A percentile compares a stretch with the other conserved stretches of the same genome.
Conservation (phyloP, 2,797 vertebrate species). For the Rhinogobio ventralis region DNA sequence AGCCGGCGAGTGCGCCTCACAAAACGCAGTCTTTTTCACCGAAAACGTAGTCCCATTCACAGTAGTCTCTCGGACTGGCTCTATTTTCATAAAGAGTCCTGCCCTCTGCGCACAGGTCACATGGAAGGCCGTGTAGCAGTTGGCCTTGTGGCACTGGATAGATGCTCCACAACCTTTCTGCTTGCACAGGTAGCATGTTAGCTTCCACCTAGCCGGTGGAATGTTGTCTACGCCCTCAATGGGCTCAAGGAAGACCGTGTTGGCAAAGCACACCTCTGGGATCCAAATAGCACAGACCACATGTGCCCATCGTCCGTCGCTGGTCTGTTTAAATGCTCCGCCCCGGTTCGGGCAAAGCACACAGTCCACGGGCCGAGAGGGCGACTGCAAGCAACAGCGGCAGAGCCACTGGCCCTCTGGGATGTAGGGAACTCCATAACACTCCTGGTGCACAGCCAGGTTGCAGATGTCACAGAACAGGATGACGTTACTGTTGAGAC, state of each 20-base stretch:
- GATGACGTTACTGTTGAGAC: slow-evolving; percentile 91
- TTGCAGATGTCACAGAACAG: slow-evolving; percentile 91
- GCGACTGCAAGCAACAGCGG: slow-evolving; percentile 88
- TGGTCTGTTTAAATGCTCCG: slow-evolving; percentile 91
- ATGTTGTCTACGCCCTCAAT: slow-evolving; percentile 87
- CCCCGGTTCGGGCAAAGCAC: slow-evolving; percentile 89
- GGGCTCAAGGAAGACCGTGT: slow-evolving; percentile 90
- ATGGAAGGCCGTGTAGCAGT: slow-evolving; percentile 91
- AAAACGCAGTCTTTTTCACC: slow-evolving; percentile 89
- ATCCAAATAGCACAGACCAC: slow-evolving; percentile 92
- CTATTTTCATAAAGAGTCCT: slow-evolving; percentile 91
- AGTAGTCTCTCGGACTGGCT: slow-evolving; percentile 86
- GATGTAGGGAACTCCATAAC: slow-evolving; percentile 89
- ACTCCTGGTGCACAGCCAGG: slow-evolving; percentile 90
- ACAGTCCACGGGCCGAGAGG: slow-evolving; percentile 86
- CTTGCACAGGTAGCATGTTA: slow-evolving; percentile 88
- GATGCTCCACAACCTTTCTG: slow-evolving; percentile 87
- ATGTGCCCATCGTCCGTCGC: slow-evolving; percentile 87
- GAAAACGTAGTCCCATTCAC: slow-evolving; percentile 87
- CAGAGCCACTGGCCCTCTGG: slow-evolving; percentile 91
- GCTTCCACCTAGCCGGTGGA: slow-evolving; percentile 86
- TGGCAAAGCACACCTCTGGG: slow-evolving; percentile 89
- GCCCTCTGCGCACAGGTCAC: slow-evolving; percentile 88
- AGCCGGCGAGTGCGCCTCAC: slow-evolving; percentile 82
- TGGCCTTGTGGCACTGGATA: slow-evolving; percentile 89